Percentiles rank a stretch among this genome's conserved stretches.
Evolutionary conservation across 2,888 invertebrate genomes (phyloP).

Genomic region (Epiblema foenella): DNA sequence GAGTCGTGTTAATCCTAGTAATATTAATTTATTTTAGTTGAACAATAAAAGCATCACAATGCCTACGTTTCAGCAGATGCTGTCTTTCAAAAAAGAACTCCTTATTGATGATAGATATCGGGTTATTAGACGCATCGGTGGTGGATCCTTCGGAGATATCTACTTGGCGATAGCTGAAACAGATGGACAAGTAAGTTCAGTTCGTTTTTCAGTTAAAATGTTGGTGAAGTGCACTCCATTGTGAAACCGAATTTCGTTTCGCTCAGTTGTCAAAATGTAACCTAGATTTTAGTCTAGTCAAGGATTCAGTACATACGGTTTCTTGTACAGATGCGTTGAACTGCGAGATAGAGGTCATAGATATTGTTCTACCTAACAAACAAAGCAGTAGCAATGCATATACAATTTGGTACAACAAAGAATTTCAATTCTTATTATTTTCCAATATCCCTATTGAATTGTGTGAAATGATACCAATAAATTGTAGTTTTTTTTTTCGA

Average conservation of each 20-base stretch:
- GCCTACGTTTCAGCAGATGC: conserved; percentile 56
- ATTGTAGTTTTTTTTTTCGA: not conserved
- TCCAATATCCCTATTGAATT: conserved; percentile 19
- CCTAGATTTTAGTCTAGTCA: conserved; percentile 41
- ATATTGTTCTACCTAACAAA: conserved; percentile 19
- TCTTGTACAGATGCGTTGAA: conserved; percentile 17
- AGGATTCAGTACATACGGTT: conserved; percentile 39
- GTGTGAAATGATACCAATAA: not conserved
- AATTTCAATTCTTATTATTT: conserved; percentile 11
- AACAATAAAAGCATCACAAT: conserved; percentile 48
- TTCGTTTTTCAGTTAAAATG: conserved; percentile 44
- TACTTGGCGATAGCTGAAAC: conserved; percentile 95
- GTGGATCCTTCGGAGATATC: conserved; percentile 99
- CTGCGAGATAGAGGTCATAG: conserved; percentile 36
- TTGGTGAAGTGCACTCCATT: conserved; percentile 41
- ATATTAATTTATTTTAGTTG: conserved; percentile 50
- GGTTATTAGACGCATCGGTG: conserved; percentile 96
- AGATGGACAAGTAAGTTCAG: conserved; percentile 90
- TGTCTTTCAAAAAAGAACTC: conserved; percentile 82
- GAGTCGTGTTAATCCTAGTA: conserved; percentile 49
- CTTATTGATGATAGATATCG: conserved; percentile 88
- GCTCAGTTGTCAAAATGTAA: conserved; percentile 42
- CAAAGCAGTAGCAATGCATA: conserved; percentile 14
- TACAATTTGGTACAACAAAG: conserved; percentile 21
- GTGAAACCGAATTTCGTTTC: conserved; percentile 29